phyloP scores from a whole-genome alignment of 2,797 vertebrate species.

The Agapornis canus region DNA sequence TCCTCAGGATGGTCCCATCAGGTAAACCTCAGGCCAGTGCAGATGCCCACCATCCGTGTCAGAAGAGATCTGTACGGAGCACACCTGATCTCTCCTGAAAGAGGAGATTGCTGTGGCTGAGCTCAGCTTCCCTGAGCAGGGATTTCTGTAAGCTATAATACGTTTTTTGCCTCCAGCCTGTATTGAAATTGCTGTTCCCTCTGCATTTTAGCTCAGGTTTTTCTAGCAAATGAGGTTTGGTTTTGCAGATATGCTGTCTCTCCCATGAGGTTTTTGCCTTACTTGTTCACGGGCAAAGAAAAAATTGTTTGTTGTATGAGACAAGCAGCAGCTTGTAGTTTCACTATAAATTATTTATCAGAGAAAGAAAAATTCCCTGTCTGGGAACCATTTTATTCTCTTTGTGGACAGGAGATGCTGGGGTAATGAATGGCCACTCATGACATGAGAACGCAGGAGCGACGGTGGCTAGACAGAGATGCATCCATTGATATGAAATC shows the following conservation, averaged over 20 bases:
- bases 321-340: conserved; percentile 14
- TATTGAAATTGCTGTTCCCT: not conserved
- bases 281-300: not conserved
- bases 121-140: not conserved
- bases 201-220: not conserved
- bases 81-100: not conserved
- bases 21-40: not conserved
- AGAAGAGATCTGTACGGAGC: not conserved
- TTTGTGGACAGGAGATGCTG: not conserved
- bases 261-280: not conserved
- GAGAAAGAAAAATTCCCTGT: not conserved
- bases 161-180: not conserved
- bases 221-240: not conserved
- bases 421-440: not conserved
- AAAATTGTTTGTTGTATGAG: conserved; percentile 2
- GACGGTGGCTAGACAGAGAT: not conserved
- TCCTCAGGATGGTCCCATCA: fast-evolving
- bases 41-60: not conserved
- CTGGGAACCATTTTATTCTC: conserved; percentile 28
- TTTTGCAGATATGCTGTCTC: not conserved
- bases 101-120: not conserved
- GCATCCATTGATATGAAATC: not conserved
- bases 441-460: not conserved
- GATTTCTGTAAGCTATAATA: not conserved
- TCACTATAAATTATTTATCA: conserved; percentile 52